phyloP scores from a whole-genome alignment of 2,797 vertebrate genomes.

The Protosalanx chinensis region DNA sequence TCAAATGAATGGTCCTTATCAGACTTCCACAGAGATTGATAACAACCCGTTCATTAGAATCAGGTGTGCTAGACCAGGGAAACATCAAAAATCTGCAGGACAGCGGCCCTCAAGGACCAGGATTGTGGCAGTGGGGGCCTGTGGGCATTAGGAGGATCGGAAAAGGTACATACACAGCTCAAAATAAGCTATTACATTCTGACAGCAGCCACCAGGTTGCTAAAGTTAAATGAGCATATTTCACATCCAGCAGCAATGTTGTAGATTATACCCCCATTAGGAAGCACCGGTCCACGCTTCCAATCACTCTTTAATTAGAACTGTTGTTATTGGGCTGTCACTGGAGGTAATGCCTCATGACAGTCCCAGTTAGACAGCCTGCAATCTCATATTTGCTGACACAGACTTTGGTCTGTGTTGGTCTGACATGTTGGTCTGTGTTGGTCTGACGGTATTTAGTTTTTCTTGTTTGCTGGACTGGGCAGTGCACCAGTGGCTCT shows the following conservation, averaged over 20 bases:
- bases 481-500: slow-evolving; percentile 22
- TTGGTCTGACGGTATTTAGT: too few species aligned
- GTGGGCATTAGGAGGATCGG: slow-evolving; percentile 4
- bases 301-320: slow-evolving; percentile 72
- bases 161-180: slow-evolving; percentile 39
- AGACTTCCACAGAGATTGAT: too few species aligned
- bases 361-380: slow-evolving; percentile 55
- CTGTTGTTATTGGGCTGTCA: slow-evolving; percentile 69
- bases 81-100: too few species aligned
- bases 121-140: neutral
- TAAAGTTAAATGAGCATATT: slow-evolving; percentile 62
- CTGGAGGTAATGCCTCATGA: slow-evolving; percentile 58
- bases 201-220: slow-evolving; percentile 59
- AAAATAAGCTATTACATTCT: slow-evolving; percentile 61
- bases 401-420: slow-evolving; percentile 46
- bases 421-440: too few species aligned
- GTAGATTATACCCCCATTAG: slow-evolving; percentile 64
- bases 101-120: too few species aligned
- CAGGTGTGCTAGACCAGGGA: too few species aligned
- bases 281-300: slow-evolving; percentile 60
- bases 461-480: slow-evolving; percentile 38
- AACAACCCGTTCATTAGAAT: too few species aligned
- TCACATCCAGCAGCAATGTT: slow-evolving; percentile 60
- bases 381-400: slow-evolving; percentile 63
- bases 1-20: too few species aligned